Evolutionary conservation across 2,113 vertebrate genomes (phyloP).

Genomic region (Campylorhamphus procurvoides): DNA sequence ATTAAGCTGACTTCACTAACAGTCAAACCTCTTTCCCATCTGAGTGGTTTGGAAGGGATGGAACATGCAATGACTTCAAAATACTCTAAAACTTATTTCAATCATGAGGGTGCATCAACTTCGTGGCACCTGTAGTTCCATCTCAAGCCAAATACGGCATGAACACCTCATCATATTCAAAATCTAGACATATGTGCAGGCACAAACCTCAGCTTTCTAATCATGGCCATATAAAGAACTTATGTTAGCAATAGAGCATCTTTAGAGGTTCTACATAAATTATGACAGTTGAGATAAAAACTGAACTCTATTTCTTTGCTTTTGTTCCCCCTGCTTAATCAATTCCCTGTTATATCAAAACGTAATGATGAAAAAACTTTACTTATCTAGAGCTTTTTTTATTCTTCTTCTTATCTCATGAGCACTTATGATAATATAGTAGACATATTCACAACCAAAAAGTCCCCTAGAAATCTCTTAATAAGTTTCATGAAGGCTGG

Average conservation of each 20-base stretch:
- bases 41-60: not conserved
- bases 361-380: not conserved
- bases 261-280: not conserved
- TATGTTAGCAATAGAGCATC: not conserved
- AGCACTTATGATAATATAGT: not conserved
- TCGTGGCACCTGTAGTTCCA: not conserved
- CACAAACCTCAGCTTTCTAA: not conserved
- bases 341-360: not conserved
- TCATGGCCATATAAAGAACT: not conserved
- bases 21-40: not conserved
- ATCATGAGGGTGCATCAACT: not conserved
- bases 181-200: not conserved
- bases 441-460: not conserved
- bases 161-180: not conserved
- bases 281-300: not conserved
- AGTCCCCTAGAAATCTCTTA: not conserved
- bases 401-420: not conserved
- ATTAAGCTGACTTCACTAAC: slow-evolving; percentile 20
- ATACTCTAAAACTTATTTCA: not conserved
- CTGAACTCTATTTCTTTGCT: not conserved
- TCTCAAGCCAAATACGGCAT: not conserved
- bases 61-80: not conserved
- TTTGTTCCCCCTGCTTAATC: not conserved
- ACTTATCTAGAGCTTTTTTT: not conserved
- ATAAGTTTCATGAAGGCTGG: not conserved